Evolutionary conservation across 2,797 vertebrate genomes (phyloP).

Genomic region (Jordanella pulchra): DNA sequence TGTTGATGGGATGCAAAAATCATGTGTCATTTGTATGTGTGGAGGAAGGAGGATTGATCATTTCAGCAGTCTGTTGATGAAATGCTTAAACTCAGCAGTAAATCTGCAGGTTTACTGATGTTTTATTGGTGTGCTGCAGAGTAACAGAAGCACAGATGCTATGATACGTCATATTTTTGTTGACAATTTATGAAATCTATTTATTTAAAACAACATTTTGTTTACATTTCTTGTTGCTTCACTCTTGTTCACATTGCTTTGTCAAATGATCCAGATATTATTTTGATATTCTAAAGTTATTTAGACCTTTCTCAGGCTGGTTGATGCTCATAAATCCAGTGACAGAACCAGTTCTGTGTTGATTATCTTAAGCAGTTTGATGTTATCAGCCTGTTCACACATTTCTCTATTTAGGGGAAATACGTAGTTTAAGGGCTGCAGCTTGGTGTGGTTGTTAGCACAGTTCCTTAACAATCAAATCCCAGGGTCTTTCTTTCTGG

Average conservation of each 20-base stretch:
- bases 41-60: neutral
- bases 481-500: no score
- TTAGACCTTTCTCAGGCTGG: no score
- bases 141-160: neutral
- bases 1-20: neutral
- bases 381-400: no score
- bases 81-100: neutral
- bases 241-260: neutral
- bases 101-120: neutral
- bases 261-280: no score
- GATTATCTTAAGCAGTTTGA: neutral
- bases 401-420: no score
- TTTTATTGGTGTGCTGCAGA: neutral
- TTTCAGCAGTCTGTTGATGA: neutral
- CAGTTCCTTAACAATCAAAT: no score
- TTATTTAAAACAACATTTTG: no score
- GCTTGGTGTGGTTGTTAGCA: no score
- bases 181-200: neutral
- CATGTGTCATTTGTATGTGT: no score
- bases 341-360: neutral
- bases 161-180: neutral
- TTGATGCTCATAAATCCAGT: neutral
- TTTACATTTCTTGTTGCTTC: neutral
- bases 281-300: no score
- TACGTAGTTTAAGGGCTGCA: no score